Evolutionary conservation across 2,797 vertebrate genomes (phyloP).

Genomic region (Enteromius trimaculatus): DNA sequence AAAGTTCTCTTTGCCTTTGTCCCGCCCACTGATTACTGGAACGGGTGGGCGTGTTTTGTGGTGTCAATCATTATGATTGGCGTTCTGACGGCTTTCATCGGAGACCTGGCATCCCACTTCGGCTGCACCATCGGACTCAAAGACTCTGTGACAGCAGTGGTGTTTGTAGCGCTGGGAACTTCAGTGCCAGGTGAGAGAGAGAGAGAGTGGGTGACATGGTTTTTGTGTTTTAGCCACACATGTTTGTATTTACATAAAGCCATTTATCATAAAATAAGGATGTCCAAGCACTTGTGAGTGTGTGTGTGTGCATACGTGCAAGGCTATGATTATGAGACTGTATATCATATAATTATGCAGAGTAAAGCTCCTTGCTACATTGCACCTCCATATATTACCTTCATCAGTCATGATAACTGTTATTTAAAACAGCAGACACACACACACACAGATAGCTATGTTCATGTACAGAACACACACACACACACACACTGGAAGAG

Average conservation of each 20-base stretch:
- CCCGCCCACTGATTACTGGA: constrained; percentile 98
- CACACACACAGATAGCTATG: not conserved
- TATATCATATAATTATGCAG: constrained; percentile 55
- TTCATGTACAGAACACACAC: constrained; percentile 31
- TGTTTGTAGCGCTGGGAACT: constrained; percentile 95
- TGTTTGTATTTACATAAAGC: constrained; percentile 25
- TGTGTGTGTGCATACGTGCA: constrained; percentile 14
- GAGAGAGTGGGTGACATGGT: constrained; percentile 72
- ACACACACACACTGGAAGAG: constrained; percentile 31
- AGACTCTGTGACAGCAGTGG: constrained; percentile 96
- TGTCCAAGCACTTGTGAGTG: not conserved
- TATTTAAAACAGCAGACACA: constrained; percentile 12
- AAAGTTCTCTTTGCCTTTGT: constrained; percentile 98
- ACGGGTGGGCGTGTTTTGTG: constrained; percentile 97
- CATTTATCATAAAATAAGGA: constrained; percentile 32
- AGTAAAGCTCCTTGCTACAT: constrained; percentile 37
- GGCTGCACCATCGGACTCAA: constrained; percentile 98
- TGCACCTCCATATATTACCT: constrained; percentile 54
- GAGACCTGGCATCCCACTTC: constrained; percentile 95
- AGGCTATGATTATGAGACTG: constrained; percentile 32
- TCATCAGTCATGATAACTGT: constrained; percentile 58
- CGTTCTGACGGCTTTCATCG: constrained; percentile 93
- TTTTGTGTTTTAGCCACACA: constrained; percentile 17
- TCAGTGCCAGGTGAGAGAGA: constrained; percentile 90
- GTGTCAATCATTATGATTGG: constrained; percentile 98